Base-by-base conservation (phyloP, 2,113 vertebrate genomes). In the Dasyprocta punctata region DNA sequence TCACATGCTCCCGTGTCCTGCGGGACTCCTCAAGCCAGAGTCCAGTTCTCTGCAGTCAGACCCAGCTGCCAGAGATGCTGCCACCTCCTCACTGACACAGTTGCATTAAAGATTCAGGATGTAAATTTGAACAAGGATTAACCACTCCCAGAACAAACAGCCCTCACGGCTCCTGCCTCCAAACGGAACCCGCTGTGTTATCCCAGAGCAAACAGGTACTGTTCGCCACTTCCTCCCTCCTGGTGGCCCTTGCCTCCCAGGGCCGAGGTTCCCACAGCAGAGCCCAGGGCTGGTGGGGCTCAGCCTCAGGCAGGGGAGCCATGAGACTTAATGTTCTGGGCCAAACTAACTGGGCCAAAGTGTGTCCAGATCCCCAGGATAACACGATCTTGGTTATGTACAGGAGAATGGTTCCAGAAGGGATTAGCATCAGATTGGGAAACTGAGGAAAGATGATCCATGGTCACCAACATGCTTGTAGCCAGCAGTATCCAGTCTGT, bases 81-180 rank as follows among this genome's bases (percentile, higher is more conserved):
- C 13, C 1, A 1, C 14, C 49, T 75, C 85, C 47, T 58, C 75
- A 4, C 0, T 10, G 85, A 94, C 95, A 92, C n/a, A 82, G 88
- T 52, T 33, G 19, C 90, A 82, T 90, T 67, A 87, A 94, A 94
- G 77, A 96, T 92, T 96, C 95, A 94, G 92, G 95, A 41, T 81
- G 52, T 88, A 95, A 75, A 96, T 96, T 92, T 97, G 95, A 92
- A 71, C 52, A 92, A 71, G 90, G 85, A 94, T 96, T 95, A 95
- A 26, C 87, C 71, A 28, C 54, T 63, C 86, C 85, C 63, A 89
- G 95, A 87, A 2, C 97, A 86, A 93, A 93, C 61, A 96, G 61
- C 28, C 19, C 52, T 47, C 36, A 0, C 11, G 0, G 38, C 28
- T 17, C 47, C 52, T 49, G 58, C 10, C 58, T 4, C 1, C 81